phyloP scores from a whole-genome alignment of 2,113 vertebrate species.

The Pavo muticus region DNA sequence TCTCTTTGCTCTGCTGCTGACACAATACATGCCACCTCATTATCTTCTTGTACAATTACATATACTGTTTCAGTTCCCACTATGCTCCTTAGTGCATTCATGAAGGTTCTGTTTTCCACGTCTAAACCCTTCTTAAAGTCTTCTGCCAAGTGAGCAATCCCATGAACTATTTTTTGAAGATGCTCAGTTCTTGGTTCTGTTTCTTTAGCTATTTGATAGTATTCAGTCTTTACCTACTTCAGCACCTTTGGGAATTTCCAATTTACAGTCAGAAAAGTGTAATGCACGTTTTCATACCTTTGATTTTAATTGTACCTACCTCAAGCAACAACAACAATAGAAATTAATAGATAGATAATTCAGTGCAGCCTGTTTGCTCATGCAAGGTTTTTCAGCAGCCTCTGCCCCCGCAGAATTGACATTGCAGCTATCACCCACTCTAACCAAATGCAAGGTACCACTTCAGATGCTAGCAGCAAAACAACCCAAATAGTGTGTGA shows the following conservation, averaged over 20 bases:
- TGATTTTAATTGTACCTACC: background rate
- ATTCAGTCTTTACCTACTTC: background rate
- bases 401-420: background rate
- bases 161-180: background rate
- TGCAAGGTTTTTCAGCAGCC: background rate
- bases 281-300: background rate
- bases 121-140: background rate
- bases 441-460: accelerated
- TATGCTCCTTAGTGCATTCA: accelerated
- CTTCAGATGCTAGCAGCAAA: background rate
- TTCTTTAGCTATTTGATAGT: background rate
- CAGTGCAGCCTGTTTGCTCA: background rate
- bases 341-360: background rate
- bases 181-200: background rate
- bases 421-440: accelerated
- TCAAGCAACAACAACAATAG: background rate
- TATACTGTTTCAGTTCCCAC: background rate
- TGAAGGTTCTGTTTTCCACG: background rate
- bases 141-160: background rate
- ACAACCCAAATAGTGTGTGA: background rate
- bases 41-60: background rate
- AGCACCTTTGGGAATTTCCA: background rate
- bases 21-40: background rate
- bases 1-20: background rate
- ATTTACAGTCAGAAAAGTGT: background rate